Percentiles rank a stretch among this genome's conserved stretches.
Evolutionary conservation across 2,113 vertebrate species (phyloP).

Genomic region (Megaptera novaeangliae): DNA sequence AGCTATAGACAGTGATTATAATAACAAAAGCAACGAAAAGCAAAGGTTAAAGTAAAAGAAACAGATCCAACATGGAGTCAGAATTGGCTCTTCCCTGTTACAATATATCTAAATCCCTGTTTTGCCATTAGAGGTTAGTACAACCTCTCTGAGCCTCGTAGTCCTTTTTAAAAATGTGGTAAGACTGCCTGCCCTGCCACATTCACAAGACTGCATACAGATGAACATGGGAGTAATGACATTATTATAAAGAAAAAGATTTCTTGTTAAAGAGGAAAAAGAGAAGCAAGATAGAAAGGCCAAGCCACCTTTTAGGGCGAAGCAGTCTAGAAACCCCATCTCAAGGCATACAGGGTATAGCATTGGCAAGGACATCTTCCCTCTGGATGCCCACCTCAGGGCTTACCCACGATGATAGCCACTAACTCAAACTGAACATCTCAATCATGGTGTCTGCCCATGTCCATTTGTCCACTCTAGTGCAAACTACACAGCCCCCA

Average conservation of each 20-base stretch:
- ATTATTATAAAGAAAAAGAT: not conserved
- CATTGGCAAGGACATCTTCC: not conserved
- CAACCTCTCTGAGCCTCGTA: not conserved
- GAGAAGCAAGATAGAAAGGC: not conserved
- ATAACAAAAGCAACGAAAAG: no score
- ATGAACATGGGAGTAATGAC: no score
- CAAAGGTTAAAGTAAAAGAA: no score
- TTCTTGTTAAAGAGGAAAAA: not conserved
- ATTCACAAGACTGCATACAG: not conserved
- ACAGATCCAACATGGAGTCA: no score
- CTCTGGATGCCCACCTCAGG: not conserved
- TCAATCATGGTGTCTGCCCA: not conserved
- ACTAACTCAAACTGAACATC: not conserved
- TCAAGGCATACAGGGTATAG: no score
- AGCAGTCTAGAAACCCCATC: not conserved
- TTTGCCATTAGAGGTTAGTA: not conserved
- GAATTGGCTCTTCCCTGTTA: no score
- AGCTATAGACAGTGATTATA: no score
- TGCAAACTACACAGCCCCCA: not conserved
- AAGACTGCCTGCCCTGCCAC: not conserved
- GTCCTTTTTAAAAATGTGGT: not conserved
- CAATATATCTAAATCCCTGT: not conserved
- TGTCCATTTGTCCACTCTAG: not conserved
- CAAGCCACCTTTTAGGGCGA: not conserved
- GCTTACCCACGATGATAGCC: not conserved